Evolutionary conservation across 2,888 invertebrate species (phyloP).

Genomic region (Pyrrhia umbra): DNA sequence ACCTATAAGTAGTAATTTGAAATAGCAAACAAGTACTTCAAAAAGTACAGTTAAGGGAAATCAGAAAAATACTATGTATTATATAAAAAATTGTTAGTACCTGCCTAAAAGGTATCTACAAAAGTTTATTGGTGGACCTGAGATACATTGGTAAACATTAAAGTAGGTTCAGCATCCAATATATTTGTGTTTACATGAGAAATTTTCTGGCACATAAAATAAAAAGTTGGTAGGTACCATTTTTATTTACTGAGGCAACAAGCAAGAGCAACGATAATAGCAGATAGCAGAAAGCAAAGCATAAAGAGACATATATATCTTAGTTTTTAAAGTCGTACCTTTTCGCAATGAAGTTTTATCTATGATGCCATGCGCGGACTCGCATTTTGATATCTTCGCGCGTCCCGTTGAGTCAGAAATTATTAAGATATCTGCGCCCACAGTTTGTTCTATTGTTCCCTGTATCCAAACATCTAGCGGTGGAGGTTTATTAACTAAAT

Average conservation of each 20-base stretch:
- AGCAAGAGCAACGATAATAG: slow-evolving; percentile 2
- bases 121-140: no score
- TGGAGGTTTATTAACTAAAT: slow-evolving; percentile 75
- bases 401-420: slow-evolving; percentile 80
- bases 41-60: neutral
- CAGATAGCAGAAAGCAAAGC: neutral
- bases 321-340: slow-evolving; percentile 70
- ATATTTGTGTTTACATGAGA: no score
- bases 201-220: no score
- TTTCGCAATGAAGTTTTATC: slow-evolving; percentile 79
- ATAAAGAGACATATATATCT: neutral
- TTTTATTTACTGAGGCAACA: neutral
- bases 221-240: no score
- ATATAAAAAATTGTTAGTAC: no score
- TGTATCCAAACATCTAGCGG: slow-evolving; percentile 86
- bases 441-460: slow-evolving; percentile 86
- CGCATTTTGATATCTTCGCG: slow-evolving; percentile 85
- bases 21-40: neutral
- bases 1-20: slow-evolving; percentile 68
- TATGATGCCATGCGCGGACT: slow-evolving; percentile 80
- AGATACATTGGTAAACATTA: no score
- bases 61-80: no score
- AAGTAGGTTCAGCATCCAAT: no score
- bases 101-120: no score
- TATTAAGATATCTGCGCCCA: slow-evolving; percentile 84